A percentile compares a stretch with the other conserved stretches of the same genome.
Conservation (phyloP, 2,113 vertebrate species). For the Hiodon alosoides region DNA sequence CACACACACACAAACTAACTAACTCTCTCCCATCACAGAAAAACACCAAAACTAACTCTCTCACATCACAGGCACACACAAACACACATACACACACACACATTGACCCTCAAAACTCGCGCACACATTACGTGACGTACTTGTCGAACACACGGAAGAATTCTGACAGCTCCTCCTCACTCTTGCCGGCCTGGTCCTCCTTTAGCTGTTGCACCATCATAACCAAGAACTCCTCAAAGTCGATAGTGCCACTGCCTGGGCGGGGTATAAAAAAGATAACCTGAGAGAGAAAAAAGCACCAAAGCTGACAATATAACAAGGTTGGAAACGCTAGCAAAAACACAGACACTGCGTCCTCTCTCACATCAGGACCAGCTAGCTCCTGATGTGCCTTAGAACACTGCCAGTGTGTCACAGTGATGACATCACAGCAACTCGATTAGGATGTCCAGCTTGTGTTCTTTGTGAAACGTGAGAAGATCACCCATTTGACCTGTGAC, state of each 20-base stretch:
- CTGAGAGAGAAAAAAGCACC: not conserved
- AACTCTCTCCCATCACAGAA: not conserved
- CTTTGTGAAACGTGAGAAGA: not conserved
- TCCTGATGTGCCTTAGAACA: no score
- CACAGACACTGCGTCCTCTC: no score
- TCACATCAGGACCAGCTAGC: no score
- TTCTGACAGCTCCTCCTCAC: slow-evolving; percentile 90
- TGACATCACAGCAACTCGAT: no score
- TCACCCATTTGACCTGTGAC: not conserved
- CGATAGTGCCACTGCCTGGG: slow-evolving; percentile 92
- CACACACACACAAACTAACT: not conserved
- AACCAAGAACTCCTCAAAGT: slow-evolving; percentile 99
- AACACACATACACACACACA: not conserved
- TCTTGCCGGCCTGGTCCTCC: slow-evolving; percentile 93
- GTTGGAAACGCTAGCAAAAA: not conserved
- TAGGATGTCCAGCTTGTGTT: not conserved
- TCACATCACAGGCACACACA: no score
- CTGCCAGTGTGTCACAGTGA: no score
- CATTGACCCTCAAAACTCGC: not conserved
- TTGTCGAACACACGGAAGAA: slow-evolving; percentile 94
- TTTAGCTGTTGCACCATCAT: slow-evolving; percentile 99
- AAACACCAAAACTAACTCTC: not conserved
- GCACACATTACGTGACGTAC: slow-evolving; percentile 50
- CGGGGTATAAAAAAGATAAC: not conserved
- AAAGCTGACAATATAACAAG: no score